Base-by-base conservation (phyloP, 2,113 vertebrate genomes). In the Malurus melanocephalus region DNA sequence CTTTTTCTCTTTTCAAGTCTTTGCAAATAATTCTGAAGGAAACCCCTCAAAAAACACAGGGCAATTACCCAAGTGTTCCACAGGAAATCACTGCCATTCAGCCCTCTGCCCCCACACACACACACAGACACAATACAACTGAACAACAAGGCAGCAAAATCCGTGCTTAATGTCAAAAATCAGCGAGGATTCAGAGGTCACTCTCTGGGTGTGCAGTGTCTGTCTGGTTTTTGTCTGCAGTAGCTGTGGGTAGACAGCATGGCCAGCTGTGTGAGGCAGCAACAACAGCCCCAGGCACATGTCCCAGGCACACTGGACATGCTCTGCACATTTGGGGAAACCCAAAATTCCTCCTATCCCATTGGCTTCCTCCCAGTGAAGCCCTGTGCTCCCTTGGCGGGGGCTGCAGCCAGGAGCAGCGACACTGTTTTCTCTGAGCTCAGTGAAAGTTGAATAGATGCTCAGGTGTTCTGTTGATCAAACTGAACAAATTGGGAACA, bases 321-420 rank as follows among this genome's bases (percentile, higher is more conserved):
- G 26, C 16, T 18, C 42, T 46, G 51, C 27, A 30, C 33, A 7
- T 69, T 46, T 56, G 7, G n/a, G 59, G 2, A n/a, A n/a, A 57
- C 20, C 35, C 8, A 6, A 13, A 59, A 35, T 10, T 14, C 20
- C 35, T 30, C 9, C 7, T 4, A 0, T 35, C 15, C 27, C 12
- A 1, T 2, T 21, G 68, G 5, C 26, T 80, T 73, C 21, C 30
- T 35, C 24, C 9, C 5, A 0, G 12, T 0, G 6, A 7, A 33
- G 17, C 4, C 3, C 61, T 6, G 16, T 22, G 33, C 38, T 74
- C 42, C 32, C 18, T 9, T 7, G 40, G 33, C 0, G 0, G 59
- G 40, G 24, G 48, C 30, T 48, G 46, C 46, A 48, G 21, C 78
- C 73, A 67, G 20, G 5, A 4, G 38, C 57, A 81, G n/a, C 3